Evolutionary conservation across 2,113 vertebrate genomes (phyloP).

Genomic region (Ranitomeya variabilis): DNA sequence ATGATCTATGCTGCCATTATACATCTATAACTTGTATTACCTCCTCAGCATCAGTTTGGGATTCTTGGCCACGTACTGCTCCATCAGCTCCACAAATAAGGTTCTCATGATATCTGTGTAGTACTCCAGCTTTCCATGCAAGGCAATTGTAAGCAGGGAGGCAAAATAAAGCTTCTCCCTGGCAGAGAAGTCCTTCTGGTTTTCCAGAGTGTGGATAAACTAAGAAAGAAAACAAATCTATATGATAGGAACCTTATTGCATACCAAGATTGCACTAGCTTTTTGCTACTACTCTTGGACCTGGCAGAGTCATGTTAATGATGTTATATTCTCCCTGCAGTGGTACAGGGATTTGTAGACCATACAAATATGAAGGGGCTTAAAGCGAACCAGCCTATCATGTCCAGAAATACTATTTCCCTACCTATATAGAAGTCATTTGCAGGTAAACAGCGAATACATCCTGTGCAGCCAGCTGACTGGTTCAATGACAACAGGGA

Average conservation of each 20-base stretch:
- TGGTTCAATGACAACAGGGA: too few relatives aligned
- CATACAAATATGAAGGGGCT: too few relatives aligned
- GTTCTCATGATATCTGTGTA: conserved; percentile 97
- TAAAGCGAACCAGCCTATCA: too few relatives aligned
- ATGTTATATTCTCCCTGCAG: too few relatives aligned
- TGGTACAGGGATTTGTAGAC: too few relatives aligned
- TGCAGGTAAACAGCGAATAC: too few relatives aligned
- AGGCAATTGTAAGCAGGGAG: conserved; percentile 91
- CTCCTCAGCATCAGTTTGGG: conserved; percentile 96
- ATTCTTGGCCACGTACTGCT: conserved; percentile 93
- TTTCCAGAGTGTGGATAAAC: conserved; percentile 96
- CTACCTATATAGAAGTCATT: too few relatives aligned
- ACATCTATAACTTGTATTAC: conserved; percentile 66
- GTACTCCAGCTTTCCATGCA: conserved; percentile 96
- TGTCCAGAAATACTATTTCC: too few relatives aligned
- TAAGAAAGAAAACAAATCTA: conserved; percentile 64
- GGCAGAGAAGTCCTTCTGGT: conserved; percentile 89
- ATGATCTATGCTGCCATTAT: not conserved
- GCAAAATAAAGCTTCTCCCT: conserved; percentile 90
- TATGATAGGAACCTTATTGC: not conserved
- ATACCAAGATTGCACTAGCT: not conserved
- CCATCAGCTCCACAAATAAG: conserved; percentile 92
- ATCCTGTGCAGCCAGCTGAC: too few relatives aligned
- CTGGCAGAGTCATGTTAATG: too few relatives aligned
- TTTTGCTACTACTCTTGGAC: not conserved